A percentile compares a stretch with the other conserved stretches of the same genome.
Conservation (phyloP, 1,140 invertebrate species). For the Achatina immaculata region DNA sequence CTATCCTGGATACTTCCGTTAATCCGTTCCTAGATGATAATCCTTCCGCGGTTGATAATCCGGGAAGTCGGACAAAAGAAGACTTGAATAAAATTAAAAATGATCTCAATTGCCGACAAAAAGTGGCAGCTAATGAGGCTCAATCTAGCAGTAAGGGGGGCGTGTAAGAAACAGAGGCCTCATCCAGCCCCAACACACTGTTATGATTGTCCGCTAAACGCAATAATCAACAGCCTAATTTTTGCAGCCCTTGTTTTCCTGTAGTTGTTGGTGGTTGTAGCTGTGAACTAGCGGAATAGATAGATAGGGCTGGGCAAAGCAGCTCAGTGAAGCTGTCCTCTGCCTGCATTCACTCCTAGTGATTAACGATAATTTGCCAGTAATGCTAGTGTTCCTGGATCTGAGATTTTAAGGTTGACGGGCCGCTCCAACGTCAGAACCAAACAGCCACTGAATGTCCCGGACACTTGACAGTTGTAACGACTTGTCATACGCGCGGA, state of each 20-base stretch:
- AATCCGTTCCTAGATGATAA: background rate
- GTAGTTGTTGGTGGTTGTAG: background rate
- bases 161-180: background rate
- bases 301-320: conserved; percentile 2
- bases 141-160: conserved; percentile 5
- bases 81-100: background rate
- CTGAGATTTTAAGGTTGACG: background rate
- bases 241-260: background rate
- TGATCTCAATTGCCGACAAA: conserved; percentile 5
- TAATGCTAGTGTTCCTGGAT: conserved; percentile 1
- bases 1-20: background rate
- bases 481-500: background rate
- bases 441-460: background rate
- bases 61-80: background rate
- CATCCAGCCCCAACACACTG: conserved; percentile 3
- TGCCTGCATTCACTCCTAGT: background rate
- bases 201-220: background rate
- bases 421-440: background rate
- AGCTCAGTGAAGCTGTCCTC: background rate
- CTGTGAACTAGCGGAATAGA: background rate
- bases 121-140: conserved; percentile 9
- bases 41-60: background rate
- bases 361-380: conserved; percentile 7
- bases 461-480: background rate
- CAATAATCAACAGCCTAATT: conserved; percentile 6